Base-by-base conservation (phyloP, 2,113 vertebrate species). In the Triplophysa dalaica region DNA sequence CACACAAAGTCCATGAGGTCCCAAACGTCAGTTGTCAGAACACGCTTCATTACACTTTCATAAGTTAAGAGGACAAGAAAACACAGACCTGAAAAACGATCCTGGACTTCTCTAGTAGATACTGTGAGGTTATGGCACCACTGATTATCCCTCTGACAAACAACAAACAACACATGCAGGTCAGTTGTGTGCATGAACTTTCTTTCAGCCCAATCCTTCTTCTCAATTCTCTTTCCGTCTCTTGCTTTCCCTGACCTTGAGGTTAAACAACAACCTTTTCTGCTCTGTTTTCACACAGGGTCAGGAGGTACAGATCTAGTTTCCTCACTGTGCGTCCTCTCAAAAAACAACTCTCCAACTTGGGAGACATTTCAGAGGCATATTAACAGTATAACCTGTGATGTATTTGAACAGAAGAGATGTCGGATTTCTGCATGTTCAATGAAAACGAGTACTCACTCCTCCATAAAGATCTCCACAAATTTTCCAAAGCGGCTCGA, bases 101-200 rank as follows among this genome's bases (percentile, higher is more conserved):
- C 8, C 98, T 95, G 80, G 98, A 99, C 82, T 98, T 99, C 93
- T 99, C 98, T 79, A 99, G 93, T 86, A 99, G 95, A 90, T 99
- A 99, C 92, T 99, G 98, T 61, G 98, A 98, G 85, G 97, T 99
- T 94, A 98, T 97, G 95, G 98, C 98, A 96, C 98, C 98, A 14
- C 95, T 96, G 89, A 99, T 97, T 87, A 96, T 88, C 64, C 97
- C 95, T 52, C 95, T 98, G 88, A 80, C 43, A 85, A 63, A 45
- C 2, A 50, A 74, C 54, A 33, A 56, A 62, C 19, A 68, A 82
- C 52, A 80, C n/a, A 74, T 38, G 78, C 48, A 79, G 24, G 60
- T 41, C 22, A 38, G 54, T 75, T 22, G 24, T 63, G 73, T 45
- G 22, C 26, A 50, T 48, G 41, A 63, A 75, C 72, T 75, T 62